Conservation (phyloP, 2,888 invertebrate genomes). For the Drosophila affinis region DNA sequence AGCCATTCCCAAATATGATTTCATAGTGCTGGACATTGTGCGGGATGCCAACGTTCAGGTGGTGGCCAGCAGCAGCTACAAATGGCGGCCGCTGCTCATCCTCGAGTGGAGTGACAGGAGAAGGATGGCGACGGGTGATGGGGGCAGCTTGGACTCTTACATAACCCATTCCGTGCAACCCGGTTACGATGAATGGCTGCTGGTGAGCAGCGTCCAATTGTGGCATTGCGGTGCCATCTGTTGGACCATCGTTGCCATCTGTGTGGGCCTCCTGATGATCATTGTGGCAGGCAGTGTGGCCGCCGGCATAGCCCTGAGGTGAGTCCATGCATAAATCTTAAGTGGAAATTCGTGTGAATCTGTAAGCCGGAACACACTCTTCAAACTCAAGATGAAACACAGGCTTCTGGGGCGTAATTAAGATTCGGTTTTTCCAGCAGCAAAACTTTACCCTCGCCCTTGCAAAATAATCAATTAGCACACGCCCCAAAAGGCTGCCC, state of each 20-base stretch:
- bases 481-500: conserved; percentile 29
- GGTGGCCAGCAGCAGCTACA: conserved; percentile 47
- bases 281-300: conserved; percentile 81
- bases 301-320: conserved; percentile 83
- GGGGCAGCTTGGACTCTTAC: conserved; percentile 61
- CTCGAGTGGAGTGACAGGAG: conserved; percentile 80
- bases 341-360: neutral
- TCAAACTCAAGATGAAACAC: conserved; percentile 27
- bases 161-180: conserved; percentile 83
- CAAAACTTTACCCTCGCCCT: conserved; percentile 17
- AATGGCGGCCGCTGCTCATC: conserved; percentile 83
- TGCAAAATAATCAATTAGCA: conserved; percentile 63
- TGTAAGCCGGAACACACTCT: neutral
- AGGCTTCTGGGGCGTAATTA: conserved; percentile 20
- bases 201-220: conserved; percentile 78
- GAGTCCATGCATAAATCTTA: conserved; percentile 38
- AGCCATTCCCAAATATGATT: conserved; percentile 80
- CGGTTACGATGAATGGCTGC: conserved; percentile 83
- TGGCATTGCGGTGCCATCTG: conserved; percentile 83
- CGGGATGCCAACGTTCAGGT: conserved; percentile 43
- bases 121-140: too few relatives aligned
- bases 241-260: conserved; percentile 82
- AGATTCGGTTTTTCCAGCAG: conserved; percentile 8
- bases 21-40: conserved; percentile 83
- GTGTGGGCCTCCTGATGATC: conserved; percentile 77